A percentile compares a stretch with the other conserved stretches of the same genome.
Evolutionary conservation across 64 coral and sea anemone species (phyloP).

Genomic region (Montipora capricornis): DNA sequence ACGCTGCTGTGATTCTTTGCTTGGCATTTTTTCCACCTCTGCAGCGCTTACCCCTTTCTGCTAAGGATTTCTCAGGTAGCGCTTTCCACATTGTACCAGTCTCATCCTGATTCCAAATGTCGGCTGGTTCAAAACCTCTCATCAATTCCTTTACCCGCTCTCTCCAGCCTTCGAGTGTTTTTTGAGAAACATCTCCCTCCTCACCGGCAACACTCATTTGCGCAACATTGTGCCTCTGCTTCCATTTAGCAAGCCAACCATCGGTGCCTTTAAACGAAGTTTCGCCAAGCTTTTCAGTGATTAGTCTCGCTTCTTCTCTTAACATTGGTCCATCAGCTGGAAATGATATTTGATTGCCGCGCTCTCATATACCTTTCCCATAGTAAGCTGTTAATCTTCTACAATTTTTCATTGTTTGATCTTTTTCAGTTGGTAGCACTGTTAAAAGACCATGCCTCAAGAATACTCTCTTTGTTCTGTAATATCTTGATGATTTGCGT

Average conservation of each 20-base stretch:
- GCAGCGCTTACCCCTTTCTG: constrained; percentile 20
- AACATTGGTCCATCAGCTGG: constrained; percentile 58
- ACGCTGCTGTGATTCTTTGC: constrained; percentile 24
- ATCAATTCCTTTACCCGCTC: constrained; percentile 44
- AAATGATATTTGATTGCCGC: constrained; percentile 27
- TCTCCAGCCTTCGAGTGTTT: constrained; percentile 39
- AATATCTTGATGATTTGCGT: constrained; percentile 26
- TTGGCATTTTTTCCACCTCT: constrained; percentile 10
- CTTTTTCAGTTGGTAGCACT: constrained; percentile 6
- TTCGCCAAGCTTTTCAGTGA: neutral
- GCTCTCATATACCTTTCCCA: constrained; percentile 58
- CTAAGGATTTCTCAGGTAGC: constrained; percentile 42
- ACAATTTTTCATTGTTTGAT: constrained; percentile 39
- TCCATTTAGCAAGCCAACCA: constrained; percentile 61
- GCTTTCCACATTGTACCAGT: constrained; percentile 44
- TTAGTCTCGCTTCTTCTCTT: constrained; percentile 52
- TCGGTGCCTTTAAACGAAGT: constrained; percentile 20
- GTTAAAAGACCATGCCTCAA: constrained; percentile 56
- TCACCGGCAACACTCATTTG: constrained; percentile 41
- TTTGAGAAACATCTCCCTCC: constrained; percentile 35
- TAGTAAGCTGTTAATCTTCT: constrained; percentile 40
- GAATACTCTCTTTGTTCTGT: constrained; percentile 34
- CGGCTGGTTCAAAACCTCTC: constrained; percentile 8
- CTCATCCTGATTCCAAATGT: constrained; percentile 56
- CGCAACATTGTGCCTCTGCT: constrained; percentile 51